Evolutionary conservation across 2,113 vertebrate species (phyloP).

Genomic region (Equus przewalskii): DNA sequence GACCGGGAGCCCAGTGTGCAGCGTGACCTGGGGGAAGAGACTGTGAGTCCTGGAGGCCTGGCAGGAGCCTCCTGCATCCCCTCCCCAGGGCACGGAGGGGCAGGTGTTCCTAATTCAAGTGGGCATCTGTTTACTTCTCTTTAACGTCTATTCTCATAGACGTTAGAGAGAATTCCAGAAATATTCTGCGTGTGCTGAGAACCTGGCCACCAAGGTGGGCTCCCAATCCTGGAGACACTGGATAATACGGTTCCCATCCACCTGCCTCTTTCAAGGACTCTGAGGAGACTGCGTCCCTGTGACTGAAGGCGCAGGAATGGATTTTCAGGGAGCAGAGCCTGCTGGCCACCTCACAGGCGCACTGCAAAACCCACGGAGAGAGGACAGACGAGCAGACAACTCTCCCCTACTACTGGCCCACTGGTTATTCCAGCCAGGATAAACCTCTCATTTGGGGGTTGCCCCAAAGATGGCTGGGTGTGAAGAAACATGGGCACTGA

Average conservation of each 20-base stretch:
- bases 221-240: neutral
- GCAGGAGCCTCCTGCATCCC: neutral
- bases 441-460: neutral
- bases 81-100: neutral
- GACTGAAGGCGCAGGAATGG: neutral
- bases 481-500: neutral
- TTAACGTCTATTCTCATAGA: neutral
- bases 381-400: neutral
- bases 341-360: neutral
- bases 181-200: neutral
- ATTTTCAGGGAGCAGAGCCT: neutral
- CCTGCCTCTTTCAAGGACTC: neutral
- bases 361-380: neutral
- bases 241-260: neutral
- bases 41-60: constrained; percentile 36
- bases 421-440: neutral
- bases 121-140: neutral
- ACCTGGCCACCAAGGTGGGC: neutral
- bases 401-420: neutral
- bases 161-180: neutral
- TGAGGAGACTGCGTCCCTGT: neutral
- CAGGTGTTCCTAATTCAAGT: neutral
- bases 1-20: constrained; percentile 96
- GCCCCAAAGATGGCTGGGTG: neutral
- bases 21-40: constrained; percentile 91